Conservation (phyloP, 2,888 invertebrate genomes). For the Chesias legatella region DNA sequence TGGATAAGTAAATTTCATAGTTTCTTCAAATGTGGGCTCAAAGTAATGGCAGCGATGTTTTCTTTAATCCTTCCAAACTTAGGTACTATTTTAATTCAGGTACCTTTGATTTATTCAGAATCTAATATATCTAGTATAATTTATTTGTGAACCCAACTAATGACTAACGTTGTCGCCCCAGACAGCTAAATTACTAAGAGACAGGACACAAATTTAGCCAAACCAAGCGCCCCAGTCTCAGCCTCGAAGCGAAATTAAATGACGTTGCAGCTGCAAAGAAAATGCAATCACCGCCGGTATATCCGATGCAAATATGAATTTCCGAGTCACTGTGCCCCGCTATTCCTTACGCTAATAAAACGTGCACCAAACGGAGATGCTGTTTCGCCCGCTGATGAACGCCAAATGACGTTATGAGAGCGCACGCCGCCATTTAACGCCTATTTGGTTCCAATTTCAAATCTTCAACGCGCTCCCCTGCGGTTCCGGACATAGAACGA, state of each 20-base stretch:
- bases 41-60: no score
- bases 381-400: constrained; percentile 78
- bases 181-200: constrained; percentile 40
- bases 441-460: constrained; percentile 83
- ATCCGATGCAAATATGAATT: constrained; percentile 77
- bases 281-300: constrained; percentile 76
- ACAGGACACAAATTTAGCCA: constrained; percentile 55
- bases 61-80: no score
- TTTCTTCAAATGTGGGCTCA: no score
- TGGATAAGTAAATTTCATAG: no score
- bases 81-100: no score
- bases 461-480: constrained; percentile 77
- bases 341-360: constrained; percentile 81
- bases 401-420: constrained; percentile 79
- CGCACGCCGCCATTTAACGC: constrained; percentile 84
- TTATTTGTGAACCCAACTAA: constrained; percentile 10
- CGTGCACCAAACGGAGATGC: constrained; percentile 76
- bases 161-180: constrained; percentile 30
- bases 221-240: constrained; percentile 51
- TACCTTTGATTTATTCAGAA: no score
- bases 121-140: no score
- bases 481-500: constrained; percentile 70
- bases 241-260: constrained; percentile 68
- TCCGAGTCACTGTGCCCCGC: constrained; percentile 74
- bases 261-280: constrained; percentile 73